Evolutionary conservation across 2,113 vertebrate species (phyloP).

Genomic region (Anser brachyrhynchus): DNA sequence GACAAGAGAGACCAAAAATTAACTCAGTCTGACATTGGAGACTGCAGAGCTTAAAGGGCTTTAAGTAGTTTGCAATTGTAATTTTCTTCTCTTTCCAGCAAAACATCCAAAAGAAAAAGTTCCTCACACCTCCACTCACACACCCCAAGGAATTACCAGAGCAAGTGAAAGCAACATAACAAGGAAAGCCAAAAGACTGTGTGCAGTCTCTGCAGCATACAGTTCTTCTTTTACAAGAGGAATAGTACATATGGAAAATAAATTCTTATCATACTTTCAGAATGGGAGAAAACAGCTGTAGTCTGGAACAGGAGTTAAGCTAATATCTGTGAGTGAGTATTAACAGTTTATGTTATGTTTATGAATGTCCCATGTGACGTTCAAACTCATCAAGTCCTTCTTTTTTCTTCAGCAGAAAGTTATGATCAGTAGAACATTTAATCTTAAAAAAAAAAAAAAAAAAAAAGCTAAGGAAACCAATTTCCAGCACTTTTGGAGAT

Average conservation of each 20-base stretch:
- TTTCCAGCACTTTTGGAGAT: background rate
- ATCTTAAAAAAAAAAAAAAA: background rate
- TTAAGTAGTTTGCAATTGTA: background rate
- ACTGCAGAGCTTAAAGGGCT: background rate
- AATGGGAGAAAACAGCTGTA: background rate
- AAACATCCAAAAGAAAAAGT: background rate
- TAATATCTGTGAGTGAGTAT: background rate
- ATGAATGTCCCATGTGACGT: background rate
- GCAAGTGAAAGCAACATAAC: background rate
- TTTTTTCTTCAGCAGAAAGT: background rate
- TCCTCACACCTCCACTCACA: background rate
- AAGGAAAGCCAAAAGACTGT: background rate
- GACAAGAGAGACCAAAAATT: background rate
- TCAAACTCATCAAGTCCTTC: background rate
- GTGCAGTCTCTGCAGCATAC: fast-evolving
- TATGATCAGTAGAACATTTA: background rate
- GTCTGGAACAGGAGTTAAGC: background rate
- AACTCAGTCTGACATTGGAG: background rate
- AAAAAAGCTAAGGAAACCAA: background rate
- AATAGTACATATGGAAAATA: background rate
- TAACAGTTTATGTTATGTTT: background rate
- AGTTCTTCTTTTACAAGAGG: background rate
- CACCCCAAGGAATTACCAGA: background rate
- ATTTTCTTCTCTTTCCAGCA: background rate
- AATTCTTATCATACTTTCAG: background rate